A percentile compares a stretch with the other conserved stretches of the same genome.
Evolutionary conservation across 2,113 vertebrate genomes (phyloP).

Genomic region (Strix uralensis): DNA sequence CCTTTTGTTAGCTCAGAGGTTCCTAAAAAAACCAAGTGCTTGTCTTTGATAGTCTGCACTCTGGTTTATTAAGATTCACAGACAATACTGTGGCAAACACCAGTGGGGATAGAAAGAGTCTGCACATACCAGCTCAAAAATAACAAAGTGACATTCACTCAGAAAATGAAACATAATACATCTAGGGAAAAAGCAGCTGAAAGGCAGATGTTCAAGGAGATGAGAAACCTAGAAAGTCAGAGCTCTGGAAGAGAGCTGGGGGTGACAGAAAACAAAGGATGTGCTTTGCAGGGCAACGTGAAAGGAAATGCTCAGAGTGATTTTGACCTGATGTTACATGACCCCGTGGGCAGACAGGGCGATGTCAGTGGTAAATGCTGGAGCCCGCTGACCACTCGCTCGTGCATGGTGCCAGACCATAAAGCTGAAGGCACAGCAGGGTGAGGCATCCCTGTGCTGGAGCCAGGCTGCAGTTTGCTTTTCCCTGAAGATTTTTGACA

Average conservation of each 20-base stretch:
- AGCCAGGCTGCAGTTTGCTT: neutral
- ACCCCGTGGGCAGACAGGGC: neutral
- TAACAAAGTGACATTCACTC: neutral
- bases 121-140: neutral
- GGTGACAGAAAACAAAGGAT: neutral
- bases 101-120: neutral
- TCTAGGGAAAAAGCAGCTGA: neutral
- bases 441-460: neutral
- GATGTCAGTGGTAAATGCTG: neutral
- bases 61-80: neutral
- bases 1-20: neutral
- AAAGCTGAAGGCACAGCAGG: neutral
- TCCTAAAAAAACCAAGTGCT: neutral
- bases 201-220: neutral
- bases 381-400: neutral
- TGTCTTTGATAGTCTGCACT: neutral
- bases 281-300: rapidly evolving
- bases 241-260: neutral
- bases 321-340: neutral
- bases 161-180: neutral
- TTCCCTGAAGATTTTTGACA: neutral
- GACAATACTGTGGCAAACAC: neutral
- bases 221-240: neutral
- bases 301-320: neutral
- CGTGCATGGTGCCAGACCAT: neutral